Conservation (phyloP, 2,797 vertebrate genomes). For the Morus bassanus region DNA sequence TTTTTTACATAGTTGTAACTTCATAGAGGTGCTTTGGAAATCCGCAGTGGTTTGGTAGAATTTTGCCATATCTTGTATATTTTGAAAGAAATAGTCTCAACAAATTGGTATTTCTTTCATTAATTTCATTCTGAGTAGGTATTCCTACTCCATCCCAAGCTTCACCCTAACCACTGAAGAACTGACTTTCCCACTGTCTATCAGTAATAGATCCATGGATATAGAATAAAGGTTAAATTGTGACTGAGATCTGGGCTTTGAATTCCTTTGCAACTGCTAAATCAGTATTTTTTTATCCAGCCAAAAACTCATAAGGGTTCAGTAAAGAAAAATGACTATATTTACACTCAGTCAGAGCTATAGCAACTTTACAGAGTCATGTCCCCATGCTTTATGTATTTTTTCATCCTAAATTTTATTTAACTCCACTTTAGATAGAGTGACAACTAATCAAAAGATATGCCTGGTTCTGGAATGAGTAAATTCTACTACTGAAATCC, state of each 20-base stretch:
- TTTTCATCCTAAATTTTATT: neutral
- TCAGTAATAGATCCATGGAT: neutral
- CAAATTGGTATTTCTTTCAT: neutral
- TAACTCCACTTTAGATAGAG: neutral
- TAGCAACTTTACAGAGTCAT: neutral
- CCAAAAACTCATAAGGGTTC: neutral
- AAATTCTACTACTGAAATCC: slow-evolving; percentile 1
- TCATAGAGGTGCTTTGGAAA: neutral
- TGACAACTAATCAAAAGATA: slow-evolving; percentile 24
- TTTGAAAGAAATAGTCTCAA: neutral
- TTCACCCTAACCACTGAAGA: neutral
- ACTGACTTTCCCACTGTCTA: neutral
- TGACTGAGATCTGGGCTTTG: neutral
- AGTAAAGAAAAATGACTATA: neutral
- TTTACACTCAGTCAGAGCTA: neutral
- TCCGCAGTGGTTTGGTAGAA: neutral
- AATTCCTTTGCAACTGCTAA: neutral
- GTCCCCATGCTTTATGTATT: neutral
- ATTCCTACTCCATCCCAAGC: neutral
- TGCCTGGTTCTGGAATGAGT: neutral
- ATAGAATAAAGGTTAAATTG: neutral
- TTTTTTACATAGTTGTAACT: neutral
- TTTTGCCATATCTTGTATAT: neutral
- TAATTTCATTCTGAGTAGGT: neutral
- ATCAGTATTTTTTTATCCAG: slow-evolving; percentile 14